A percentile compares a stretch with the other conserved stretches of the same genome.
Conservation (phyloP, 1,140 invertebrate species). For the Drosophila santomea region DNA sequence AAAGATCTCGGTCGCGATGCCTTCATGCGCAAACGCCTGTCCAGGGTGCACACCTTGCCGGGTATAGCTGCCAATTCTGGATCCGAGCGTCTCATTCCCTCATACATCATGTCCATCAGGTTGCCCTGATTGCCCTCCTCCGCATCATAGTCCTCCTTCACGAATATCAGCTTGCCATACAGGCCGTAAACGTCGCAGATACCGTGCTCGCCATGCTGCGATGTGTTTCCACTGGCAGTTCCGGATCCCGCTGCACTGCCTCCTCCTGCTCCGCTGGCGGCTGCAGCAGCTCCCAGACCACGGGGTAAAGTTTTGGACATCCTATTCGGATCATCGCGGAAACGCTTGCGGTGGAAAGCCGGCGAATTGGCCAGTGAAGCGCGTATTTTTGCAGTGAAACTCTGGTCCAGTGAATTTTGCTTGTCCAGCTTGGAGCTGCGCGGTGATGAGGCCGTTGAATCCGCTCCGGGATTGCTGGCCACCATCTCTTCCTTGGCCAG, state of each 20-base stretch:
- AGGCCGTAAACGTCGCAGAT: slow-evolving; percentile 94
- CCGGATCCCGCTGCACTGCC: slow-evolving; percentile 84
- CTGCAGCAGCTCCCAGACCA: slow-evolving; percentile 87
- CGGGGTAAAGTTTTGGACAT: slow-evolving; percentile 92
- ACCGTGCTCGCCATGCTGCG: slow-evolving; percentile 86
- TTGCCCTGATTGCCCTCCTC: slow-evolving; percentile 89
- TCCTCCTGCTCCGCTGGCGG: slow-evolving; percentile 76
- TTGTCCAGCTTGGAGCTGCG: slow-evolving; percentile 87
- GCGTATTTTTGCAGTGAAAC: slow-evolving; percentile 86
- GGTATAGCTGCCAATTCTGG: slow-evolving; percentile 93
- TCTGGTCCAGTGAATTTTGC: slow-evolving; percentile 87
- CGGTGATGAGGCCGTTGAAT: slow-evolving; percentile 69
- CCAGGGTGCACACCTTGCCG: slow-evolving; percentile 91
- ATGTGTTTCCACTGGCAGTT: slow-evolving; percentile 85
- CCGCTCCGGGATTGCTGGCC: background rate
- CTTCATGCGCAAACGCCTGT: slow-evolving; percentile 91
- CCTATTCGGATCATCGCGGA: slow-evolving; percentile 87
- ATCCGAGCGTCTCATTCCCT: slow-evolving; percentile 91
- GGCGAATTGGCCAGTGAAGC: slow-evolving; percentile 88
- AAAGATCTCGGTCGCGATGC: slow-evolving; percentile 91
- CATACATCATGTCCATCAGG: slow-evolving; percentile 89
- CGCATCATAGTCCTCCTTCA: slow-evolving; percentile 92
- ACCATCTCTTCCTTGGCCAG: slow-evolving; percentile 57
- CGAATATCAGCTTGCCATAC: slow-evolving; percentile 95
- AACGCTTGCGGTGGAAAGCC: slow-evolving; percentile 88